These are phyloP conservation scores for Empis livida DNA, from an alignment of 2,888 invertebrate genomes.

Conservation along the genomic window DNA sequence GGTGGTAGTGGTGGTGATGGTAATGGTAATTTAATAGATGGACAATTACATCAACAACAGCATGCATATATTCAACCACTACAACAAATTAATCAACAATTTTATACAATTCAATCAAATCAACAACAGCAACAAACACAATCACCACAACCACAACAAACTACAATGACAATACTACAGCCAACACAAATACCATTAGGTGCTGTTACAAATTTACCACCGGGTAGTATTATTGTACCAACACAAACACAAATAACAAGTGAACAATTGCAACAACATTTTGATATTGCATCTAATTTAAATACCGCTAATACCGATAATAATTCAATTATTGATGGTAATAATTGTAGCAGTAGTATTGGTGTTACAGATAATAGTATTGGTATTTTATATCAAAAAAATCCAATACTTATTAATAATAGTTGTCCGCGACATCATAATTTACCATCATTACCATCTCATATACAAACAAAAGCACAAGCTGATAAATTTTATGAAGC, in stretches of 20 bases:
- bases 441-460: background rate
- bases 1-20: slow-evolving; percentile 10
- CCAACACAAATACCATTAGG: background rate
- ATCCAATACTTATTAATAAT: background rate
- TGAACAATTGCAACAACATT: background rate
- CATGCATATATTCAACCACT: slow-evolving; percentile 1
- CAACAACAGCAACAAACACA: background rate
- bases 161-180: background rate
- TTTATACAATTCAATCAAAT: background rate
- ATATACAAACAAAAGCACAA: background rate
- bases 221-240: background rate
- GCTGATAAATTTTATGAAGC: background rate
- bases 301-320: background rate
- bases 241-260: background rate
- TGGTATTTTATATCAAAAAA: background rate
- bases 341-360: background rate
- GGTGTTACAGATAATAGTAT: background rate
- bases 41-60: slow-evolving; percentile 10
- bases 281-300: no score
- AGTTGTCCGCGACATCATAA: background rate
- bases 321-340: background rate
- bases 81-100: slow-evolving; percentile 9
- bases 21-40: background rate
- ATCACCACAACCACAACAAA: background rate
- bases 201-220: background rate